Percentiles rank a stretch among this genome's conserved stretches.
These are phyloP conservation scores for Megaleporinus macrocephalus DNA, from an alignment of 2,113 vertebrate genomes.

Conservation along the genomic window DNA sequence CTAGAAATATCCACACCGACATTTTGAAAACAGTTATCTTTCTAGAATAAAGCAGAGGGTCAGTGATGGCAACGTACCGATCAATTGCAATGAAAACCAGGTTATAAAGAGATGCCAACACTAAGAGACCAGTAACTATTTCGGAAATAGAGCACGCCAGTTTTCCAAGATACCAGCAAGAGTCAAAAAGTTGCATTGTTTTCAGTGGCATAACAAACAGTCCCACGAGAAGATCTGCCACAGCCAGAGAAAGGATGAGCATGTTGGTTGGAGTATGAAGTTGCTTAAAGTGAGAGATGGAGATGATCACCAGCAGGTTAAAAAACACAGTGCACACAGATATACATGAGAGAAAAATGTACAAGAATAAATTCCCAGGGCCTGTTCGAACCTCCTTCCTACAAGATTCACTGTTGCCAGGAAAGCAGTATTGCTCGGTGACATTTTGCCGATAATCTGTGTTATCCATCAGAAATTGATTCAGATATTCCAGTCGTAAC, in stretches of 20 bases:
- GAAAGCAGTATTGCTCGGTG: slow-evolving; percentile 4
- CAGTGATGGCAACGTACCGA: neutral
- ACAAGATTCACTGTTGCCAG: neutral
- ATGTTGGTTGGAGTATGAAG: slow-evolving; percentile 29
- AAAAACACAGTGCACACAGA: neutral
- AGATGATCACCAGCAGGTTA: slow-evolving; percentile 28
- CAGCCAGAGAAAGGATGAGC: neutral
- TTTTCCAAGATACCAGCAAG: slow-evolving; percentile 69
- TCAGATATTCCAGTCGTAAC: neutral
- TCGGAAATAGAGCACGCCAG: slow-evolving; percentile 57
- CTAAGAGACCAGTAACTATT: slow-evolving; percentile 55
- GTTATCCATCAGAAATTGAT: neutral
- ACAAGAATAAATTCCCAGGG: neutral
- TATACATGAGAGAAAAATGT: neutral
- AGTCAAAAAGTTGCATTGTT: neutral
- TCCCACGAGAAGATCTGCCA: neutral
- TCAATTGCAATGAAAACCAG: slow-evolving; percentile 35
- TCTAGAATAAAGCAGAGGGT: neutral
- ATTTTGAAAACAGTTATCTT: neutral
- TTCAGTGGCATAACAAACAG: neutral
- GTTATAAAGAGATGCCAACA: slow-evolving; percentile 56
- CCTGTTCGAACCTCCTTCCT: neutral
- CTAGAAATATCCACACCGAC: neutral
- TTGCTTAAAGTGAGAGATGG: neutral
- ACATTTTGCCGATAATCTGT: neutral